Evolutionary conservation across 35 echinoderm and acorn worm genomes (phyloP).

Genomic region (Acanthaster planci): DNA sequence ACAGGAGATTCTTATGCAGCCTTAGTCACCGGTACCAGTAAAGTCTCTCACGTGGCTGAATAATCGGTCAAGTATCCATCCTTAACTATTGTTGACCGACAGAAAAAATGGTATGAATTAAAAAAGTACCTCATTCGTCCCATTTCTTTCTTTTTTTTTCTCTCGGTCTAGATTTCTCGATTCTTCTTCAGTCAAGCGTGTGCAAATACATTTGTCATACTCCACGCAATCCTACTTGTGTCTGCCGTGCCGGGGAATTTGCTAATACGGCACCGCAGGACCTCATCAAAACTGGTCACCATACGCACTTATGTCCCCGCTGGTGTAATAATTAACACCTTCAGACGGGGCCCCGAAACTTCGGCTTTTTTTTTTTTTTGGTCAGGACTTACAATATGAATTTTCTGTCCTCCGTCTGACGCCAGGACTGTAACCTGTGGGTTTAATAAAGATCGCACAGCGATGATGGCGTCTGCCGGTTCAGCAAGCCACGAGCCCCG

Average conservation of each 20-base stretch:
- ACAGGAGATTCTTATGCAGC: too few relatives aligned
- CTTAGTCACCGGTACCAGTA: too few relatives aligned
- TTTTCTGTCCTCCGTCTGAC: neutral
- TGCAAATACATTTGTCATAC: neutral
- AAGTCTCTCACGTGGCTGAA: too few relatives aligned
- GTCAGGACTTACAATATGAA: slow-evolving; percentile 2
- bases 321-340: slow-evolving; percentile 51
- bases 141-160: too few relatives aligned
- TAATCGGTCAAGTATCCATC: too few relatives aligned
- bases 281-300: slow-evolving; percentile 22
- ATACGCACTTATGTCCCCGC: slow-evolving; percentile 32
- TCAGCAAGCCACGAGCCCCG: neutral
- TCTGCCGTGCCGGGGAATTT: slow-evolving; percentile 2
- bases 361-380: slow-evolving; percentile 32
- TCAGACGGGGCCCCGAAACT: slow-evolving; percentile 10
- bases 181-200: slow-evolving; percentile 6
- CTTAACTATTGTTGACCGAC: too few relatives aligned
- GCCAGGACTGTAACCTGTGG: slow-evolving; percentile 10
- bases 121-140: too few relatives aligned
- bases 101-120: too few relatives aligned
- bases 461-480: slow-evolving; percentile 8
- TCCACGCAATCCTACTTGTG: neutral
- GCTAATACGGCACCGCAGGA: slow-evolving; percentile 3
- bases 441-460: slow-evolving; percentile 20
- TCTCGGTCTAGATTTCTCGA: too few relatives aligned